Evolutionary conservation across 2,113 vertebrate genomes (phyloP).

Genomic region (Setophaga kirtlandii): DNA sequence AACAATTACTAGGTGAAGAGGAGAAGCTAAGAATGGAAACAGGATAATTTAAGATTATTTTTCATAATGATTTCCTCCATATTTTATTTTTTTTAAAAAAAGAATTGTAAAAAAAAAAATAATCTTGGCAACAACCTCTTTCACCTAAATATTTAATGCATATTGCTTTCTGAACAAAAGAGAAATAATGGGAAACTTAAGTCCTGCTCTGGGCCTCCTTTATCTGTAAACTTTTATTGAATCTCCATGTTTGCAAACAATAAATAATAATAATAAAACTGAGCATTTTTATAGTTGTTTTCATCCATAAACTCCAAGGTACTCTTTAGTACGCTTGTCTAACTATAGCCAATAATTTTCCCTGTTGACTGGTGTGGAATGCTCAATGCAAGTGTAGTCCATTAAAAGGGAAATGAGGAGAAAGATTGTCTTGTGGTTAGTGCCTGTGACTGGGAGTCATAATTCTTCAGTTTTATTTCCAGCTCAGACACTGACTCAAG

Average conservation of each 20-base stretch:
- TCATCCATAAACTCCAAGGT: constrained; percentile 39
- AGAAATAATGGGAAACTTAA: constrained; percentile 16
- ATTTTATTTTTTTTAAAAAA: neutral
- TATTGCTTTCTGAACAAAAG: constrained; percentile 11
- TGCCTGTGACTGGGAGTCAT: constrained; percentile 20
- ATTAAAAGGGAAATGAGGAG: constrained; percentile 54
- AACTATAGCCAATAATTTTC: constrained; percentile 28
- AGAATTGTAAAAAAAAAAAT: neutral
- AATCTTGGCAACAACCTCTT: neutral
- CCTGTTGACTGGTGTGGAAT: constrained; percentile 37
- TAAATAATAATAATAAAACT: constrained; percentile 61
- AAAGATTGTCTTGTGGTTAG: constrained; percentile 30
- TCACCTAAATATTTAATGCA: neutral
- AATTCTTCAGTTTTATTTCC: constrained; percentile 50
- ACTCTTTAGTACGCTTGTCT: constrained; percentile 6
- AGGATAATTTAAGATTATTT: neutral
- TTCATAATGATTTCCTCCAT: neutral
- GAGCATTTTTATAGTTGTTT: constrained; percentile 47
- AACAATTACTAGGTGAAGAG: neutral
- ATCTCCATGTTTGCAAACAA: constrained; percentile 46
- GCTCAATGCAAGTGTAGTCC: constrained; percentile 36
- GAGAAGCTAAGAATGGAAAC: neutral
- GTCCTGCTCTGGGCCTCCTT: neutral
- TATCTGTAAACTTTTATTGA: constrained; percentile 27
- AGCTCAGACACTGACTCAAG: neutral